A percentile compares a stretch with the other conserved stretches of the same genome.
These are phyloP conservation scores for Sialis lutaria DNA, from an alignment of 2,888 invertebrate genomes.

Conservation along the genomic window DNA sequence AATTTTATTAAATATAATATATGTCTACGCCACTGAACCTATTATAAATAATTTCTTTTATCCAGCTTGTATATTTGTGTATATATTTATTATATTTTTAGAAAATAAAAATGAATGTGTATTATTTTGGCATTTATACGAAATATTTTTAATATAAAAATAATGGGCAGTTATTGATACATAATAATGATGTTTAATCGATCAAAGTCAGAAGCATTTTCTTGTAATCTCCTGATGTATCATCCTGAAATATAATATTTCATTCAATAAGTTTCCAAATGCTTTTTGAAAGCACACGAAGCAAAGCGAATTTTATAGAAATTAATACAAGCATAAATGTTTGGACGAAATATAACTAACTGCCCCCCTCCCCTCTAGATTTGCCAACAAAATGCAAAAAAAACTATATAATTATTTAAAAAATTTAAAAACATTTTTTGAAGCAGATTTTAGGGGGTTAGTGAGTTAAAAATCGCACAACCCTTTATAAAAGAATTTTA, in stretches of 20 bases:
- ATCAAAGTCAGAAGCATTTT: conserved; percentile 73
- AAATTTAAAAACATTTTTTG: too few relatives aligned
- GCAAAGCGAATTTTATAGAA: background rate
- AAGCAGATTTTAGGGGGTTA: too few relatives aligned
- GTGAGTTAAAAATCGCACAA: too few relatives aligned
- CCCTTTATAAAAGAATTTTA: too few relatives aligned
- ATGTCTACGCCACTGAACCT: background rate
- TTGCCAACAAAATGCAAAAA: too few relatives aligned
- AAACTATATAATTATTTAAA: too few relatives aligned
- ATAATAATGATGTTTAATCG: conserved; percentile 29
- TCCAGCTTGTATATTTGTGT: conserved; percentile 10
- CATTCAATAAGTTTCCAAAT: background rate
- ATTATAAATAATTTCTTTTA: too few relatives aligned
- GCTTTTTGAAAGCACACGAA: background rate
- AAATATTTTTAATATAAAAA: conserved; percentile 5
- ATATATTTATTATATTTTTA: conserved; percentile 1
- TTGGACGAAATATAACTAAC: conserved; percentile 12
- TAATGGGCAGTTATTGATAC: background rate
- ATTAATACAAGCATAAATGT: conserved; percentile 1
- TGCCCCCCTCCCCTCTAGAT: conserved; percentile 9
- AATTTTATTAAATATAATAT: background rate
- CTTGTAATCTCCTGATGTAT: conserved; percentile 88
- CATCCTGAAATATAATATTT: conserved; percentile 48
- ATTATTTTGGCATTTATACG: conserved; percentile 5
- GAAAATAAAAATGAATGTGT: background rate